A percentile compares a stretch with the other conserved stretches of the same genome.
These are phyloP conservation scores for Electrona antarctica DNA, from an alignment of 2,113 vertebrate genomes.

Conservation along the genomic window DNA sequence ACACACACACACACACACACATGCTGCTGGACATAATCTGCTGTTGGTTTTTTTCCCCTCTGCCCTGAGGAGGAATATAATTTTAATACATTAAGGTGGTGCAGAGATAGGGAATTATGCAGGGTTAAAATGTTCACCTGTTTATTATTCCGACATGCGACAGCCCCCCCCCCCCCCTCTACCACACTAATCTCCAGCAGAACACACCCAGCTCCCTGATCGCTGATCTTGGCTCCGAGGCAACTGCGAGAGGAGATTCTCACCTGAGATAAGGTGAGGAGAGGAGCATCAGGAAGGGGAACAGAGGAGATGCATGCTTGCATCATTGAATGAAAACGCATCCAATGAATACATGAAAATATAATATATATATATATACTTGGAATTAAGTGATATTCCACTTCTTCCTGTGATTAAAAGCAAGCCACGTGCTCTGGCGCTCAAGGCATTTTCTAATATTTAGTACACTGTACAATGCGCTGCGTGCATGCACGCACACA, in stretches of 20 bases:
- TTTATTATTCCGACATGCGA: slow-evolving; percentile 78
- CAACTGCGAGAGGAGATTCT: slow-evolving; percentile 69
- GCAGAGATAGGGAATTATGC: slow-evolving; percentile 76
- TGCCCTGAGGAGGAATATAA: slow-evolving; percentile 71
- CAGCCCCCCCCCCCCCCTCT: slow-evolving; percentile 58
- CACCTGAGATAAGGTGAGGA: slow-evolving; percentile 76
- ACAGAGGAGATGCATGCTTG: slow-evolving; percentile 36
- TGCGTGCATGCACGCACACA: too few species aligned
- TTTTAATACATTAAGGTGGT: slow-evolving; percentile 76
- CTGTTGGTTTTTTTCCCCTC: slow-evolving; percentile 60
- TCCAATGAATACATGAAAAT: slow-evolving; percentile 20
- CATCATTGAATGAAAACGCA: slow-evolving; percentile 55
- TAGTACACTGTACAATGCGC: neutral
- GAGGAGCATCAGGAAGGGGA: slow-evolving; percentile 31
- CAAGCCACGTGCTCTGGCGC: slow-evolving; percentile 1
- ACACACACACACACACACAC: slow-evolving; percentile 11
- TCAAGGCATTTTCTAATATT: slow-evolving; percentile 16
- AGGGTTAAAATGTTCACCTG: slow-evolving; percentile 76
- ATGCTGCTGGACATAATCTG: slow-evolving; percentile 77
- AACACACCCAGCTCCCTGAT: slow-evolving; percentile 76
- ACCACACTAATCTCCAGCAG: slow-evolving; percentile 76
- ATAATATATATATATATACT: slow-evolving; percentile 7
- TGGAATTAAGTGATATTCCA: slow-evolving; percentile 19
- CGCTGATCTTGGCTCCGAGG: slow-evolving; percentile 72
- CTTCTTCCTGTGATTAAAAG: slow-evolving; percentile 15